These are phyloP conservation scores for Piprites chloris DNA, from an alignment of 2,113 vertebrate genomes.

Conservation along the genomic window DNA sequence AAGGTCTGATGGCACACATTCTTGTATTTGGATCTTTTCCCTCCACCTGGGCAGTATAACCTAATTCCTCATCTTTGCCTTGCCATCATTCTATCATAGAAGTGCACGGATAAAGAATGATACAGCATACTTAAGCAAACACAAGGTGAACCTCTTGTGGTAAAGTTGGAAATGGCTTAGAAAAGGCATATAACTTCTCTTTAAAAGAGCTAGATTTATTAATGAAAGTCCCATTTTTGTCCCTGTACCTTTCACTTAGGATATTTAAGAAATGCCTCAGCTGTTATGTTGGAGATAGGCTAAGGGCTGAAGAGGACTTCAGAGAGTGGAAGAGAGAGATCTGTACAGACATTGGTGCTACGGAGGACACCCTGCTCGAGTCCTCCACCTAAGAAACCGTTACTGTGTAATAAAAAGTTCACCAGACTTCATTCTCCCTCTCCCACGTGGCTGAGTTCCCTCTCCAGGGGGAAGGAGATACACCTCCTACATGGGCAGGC, in stretches of 20 bases:
- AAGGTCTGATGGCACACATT: not conserved
- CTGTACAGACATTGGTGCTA: no score
- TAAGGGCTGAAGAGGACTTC: no score
- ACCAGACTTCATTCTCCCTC: no score
- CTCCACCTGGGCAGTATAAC: not conserved
- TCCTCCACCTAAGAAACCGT: no score
- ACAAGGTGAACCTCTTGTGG: not conserved
- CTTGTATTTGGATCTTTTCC: not conserved
- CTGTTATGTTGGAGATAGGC: no score
- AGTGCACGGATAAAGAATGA: not conserved
- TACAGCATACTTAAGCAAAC: not conserved
- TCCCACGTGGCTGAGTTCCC: no score
- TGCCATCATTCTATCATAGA: not conserved
- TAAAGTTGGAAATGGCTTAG: not conserved
- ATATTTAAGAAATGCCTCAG: not conserved
- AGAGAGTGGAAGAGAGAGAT: no score
- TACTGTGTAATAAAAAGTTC: no score
- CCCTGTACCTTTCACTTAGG: not conserved
- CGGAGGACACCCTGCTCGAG: no score
- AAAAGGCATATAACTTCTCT: not conserved
- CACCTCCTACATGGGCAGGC: no score
- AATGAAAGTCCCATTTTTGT: not conserved
- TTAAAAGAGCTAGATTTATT: not conserved
- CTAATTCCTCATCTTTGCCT: not conserved
- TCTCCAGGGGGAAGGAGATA: no score